Base-by-base conservation (phyloP, 2,113 vertebrate species). In the Rhodinocichla rosea region DNA sequence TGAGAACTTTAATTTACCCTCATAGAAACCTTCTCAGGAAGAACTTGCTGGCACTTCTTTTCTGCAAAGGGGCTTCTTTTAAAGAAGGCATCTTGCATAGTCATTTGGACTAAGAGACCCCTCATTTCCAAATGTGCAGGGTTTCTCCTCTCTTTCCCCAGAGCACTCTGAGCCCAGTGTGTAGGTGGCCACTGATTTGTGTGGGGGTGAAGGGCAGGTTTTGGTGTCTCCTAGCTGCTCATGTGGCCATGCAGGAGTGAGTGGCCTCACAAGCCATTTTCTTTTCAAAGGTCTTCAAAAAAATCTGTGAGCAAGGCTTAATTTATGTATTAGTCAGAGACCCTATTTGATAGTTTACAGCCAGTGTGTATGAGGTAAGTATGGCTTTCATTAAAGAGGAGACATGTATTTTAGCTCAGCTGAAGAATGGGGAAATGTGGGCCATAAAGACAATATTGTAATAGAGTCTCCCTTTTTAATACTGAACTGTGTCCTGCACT, bases 391-490 rank as follows among this genome's bases (percentile, higher is more conserved):
- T 95, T 95, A 89, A 73, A 85, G 52, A 65, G 70, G 57, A 92
- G 89, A 64, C 39, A 11, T 49, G 44, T 88, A 76, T 91, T 95
- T 92, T 85, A 90, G 94, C 70, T 91, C 40, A 56, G 64, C 57
- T 85, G 40, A 95, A 74, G 89, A 91, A 83, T 62, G 63, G 63
- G 77, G 82, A 85, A 90, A 88, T 13, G 13, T 55, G 56, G 93
- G 33, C 82, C 68, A 67, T 85, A 89, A 95, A 91, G 89, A 86
- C 87, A 95, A 85, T 96, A 88, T 85, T 95, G 78, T 90, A 85
- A 65, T 52, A 83, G 71, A 50, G 57, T 70, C 89, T 95, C 82
- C 50, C 45, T 74, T 94, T 96, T 87, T 80, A 85, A 70, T 68
- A 76, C 63, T 35, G n/a, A 40, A 23, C 81, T 76, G 13, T 86